Percentiles rank a stretch among this genome's conserved stretches.
phyloP scores from a whole-genome alignment of 37 sponge, comb jelly and placozoan genomes.

The Cliona cf. orientalis region DNA sequence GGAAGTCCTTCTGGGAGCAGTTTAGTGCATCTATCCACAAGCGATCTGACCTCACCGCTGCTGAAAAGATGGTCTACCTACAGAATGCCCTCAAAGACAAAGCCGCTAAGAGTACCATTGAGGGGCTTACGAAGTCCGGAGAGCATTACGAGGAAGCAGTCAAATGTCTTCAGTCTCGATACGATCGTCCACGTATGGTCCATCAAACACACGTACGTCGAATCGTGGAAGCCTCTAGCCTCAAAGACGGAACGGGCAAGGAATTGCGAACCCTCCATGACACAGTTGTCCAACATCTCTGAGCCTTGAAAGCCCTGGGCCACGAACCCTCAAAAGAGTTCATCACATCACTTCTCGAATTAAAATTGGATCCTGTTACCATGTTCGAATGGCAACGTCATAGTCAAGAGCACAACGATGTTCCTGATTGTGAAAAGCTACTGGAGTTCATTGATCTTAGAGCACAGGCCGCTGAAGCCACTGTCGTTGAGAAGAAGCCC shows the following conservation, averaged over 20 bases:
- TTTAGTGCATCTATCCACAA: slow-evolving; percentile 28
- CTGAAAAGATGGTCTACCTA: slow-evolving; percentile 30
- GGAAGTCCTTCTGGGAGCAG: slow-evolving; percentile 38
- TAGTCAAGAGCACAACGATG: slow-evolving; percentile 9
- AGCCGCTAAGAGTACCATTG: slow-evolving; percentile 22
- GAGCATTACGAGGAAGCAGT: slow-evolving; percentile 30
- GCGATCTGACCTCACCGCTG: slow-evolving; percentile 2
- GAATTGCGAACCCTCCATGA: too few species aligned
- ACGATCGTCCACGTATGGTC: slow-evolving; percentile 27
- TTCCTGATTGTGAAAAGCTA: slow-evolving; percentile 10
- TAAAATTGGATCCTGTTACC: slow-evolving; percentile 27
- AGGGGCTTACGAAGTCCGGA: slow-evolving; percentile 13
- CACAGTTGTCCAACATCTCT: too few species aligned
- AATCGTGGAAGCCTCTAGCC: too few species aligned
- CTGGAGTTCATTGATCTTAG: slow-evolving; percentile 11
- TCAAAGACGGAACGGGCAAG: too few species aligned
- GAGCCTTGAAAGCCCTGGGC: too few species aligned
- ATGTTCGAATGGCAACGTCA: slow-evolving; percentile 43
- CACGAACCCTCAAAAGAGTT: slow-evolving; percentile 20
- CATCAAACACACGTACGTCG: too few species aligned
- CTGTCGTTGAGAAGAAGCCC: not conserved
- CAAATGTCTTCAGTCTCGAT: slow-evolving; percentile 18
- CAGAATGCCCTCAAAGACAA: slow-evolving; percentile 23
- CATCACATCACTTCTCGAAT: slow-evolving; percentile 32
- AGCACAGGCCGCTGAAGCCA: slow-evolving; percentile 16